These are phyloP conservation scores for Ochropleura plecta DNA, from an alignment of 2,888 invertebrate species.

Conservation along the genomic window DNA sequence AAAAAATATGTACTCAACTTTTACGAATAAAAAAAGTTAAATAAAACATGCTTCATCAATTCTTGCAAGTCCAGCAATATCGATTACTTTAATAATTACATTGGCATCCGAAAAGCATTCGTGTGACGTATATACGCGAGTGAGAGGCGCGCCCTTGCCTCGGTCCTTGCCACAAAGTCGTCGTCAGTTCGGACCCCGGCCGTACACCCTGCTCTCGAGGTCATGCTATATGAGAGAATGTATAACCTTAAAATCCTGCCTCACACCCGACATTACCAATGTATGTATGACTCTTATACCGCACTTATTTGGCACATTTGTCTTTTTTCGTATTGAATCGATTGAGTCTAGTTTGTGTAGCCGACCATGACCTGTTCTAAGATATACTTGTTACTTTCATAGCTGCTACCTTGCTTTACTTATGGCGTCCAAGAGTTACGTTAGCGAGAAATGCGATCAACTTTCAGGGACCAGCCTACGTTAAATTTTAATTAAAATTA, in stretches of 20 bases:
- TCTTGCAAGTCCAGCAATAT: conserved; percentile 69
- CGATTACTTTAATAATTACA: conserved; percentile 79
- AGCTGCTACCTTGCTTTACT: background rate
- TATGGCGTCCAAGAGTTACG: background rate
- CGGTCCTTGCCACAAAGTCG: conserved; percentile 83
- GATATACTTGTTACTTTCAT: conserved; percentile 9
- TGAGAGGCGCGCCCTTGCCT: conserved; percentile 89
- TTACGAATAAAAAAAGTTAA: conserved; percentile 34
- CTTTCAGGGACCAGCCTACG: background rate
- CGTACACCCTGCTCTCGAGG: conserved; percentile 75
- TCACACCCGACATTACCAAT: conserved; percentile 53
- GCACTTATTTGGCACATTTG: conserved; percentile 10
- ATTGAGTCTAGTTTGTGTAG: conserved; percentile 10
- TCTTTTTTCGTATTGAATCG: conserved; percentile 10
- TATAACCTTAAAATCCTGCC: conserved; percentile 73
- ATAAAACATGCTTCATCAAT: conserved; percentile 45
- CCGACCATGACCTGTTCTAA: conserved; percentile 3
- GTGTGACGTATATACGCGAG: conserved; percentile 77
- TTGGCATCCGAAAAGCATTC: conserved; percentile 82
- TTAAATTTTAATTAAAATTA: background rate
- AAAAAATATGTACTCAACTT: conserved; percentile 38
- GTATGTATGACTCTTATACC: conserved; percentile 18
- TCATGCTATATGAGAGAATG: conserved; percentile 79
- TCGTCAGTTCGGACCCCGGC: conserved; percentile 79
- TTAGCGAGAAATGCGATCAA: background rate